phyloP scores from a whole-genome alignment of 2,888 invertebrate species.

The Cosmorhoe ocellata region DNA sequence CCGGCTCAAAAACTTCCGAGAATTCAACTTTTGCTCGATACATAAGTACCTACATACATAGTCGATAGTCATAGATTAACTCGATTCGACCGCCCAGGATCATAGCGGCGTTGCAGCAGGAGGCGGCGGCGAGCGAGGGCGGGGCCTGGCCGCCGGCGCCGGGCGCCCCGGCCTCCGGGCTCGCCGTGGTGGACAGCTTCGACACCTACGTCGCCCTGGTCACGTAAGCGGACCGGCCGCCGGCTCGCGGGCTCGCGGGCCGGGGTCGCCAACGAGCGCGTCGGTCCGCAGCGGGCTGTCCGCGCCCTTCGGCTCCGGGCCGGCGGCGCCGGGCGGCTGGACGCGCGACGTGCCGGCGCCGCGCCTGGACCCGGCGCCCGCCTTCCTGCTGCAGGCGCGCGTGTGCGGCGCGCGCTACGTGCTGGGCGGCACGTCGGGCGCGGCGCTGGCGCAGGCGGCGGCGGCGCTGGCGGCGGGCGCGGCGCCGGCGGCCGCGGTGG shows the following conservation, averaged over 20 bases:
- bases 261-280: neutral
- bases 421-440: slow-evolving; percentile 60
- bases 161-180: slow-evolving; percentile 73
- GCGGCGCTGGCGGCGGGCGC: slow-evolving; percentile 42
- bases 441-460: slow-evolving; percentile 51
- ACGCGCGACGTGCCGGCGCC: slow-evolving; percentile 44
- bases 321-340: slow-evolving; percentile 46
- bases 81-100: slow-evolving; percentile 43
- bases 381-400: slow-evolving; percentile 54
- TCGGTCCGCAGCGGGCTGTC: slow-evolving; percentile 54
- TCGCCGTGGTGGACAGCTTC: slow-evolving; percentile 84
- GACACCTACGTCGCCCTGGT: slow-evolving; percentile 87
- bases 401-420: slow-evolving; percentile 71
- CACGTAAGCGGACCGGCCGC: slow-evolving; percentile 77
- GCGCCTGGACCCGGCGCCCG: slow-evolving; percentile 66
- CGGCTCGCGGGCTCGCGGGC: too few relatives aligned
- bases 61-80: too few relatives aligned
- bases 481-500: slow-evolving; percentile 33
- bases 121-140: slow-evolving; percentile 33
- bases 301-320: slow-evolving; percentile 55
- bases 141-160: slow-evolving; percentile 26
- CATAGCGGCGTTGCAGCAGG: slow-evolving; percentile 47
- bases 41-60: too few relatives aligned
- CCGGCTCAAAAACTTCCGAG: too few relatives aligned
- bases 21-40: too few relatives aligned